Evolutionary conservation across 1,140 invertebrate species (phyloP), one percentile per base, ranked within the genome.

Genomic region (Xylocopa sonorina): DNA sequence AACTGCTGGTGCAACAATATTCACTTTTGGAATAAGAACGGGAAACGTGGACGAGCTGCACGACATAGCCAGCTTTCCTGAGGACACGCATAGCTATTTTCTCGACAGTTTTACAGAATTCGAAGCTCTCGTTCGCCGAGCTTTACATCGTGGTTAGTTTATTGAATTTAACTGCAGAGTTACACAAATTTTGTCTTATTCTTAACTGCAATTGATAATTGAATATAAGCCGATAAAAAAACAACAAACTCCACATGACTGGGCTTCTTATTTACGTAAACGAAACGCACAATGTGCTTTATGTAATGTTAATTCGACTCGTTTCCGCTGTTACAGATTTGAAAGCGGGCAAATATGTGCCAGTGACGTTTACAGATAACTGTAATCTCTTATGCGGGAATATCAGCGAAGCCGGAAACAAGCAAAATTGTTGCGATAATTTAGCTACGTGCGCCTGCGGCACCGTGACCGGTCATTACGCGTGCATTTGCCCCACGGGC

Each of bases 41-140:
- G 96, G 96, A 21, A 96, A 96, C 83, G 93, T 95, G 24, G 91
- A 93, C 63, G 95, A 96, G 87, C 89, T 96, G 27, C 93, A 94
- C 78, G 94, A 95, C 63, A 94, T 96, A 92, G 95, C 96, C 3
- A 95, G 95, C 0, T 91, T 93, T 48, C 95, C 95, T 3, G 94
- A 94, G 32, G 93, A 95, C 82, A 94, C 95, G 83, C 94, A 96
- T 81, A 95, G 95, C 72, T 96, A 95, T 84, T 93, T 96, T 14
- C 89, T 96, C 16, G 95, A 96, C 75, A 95, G 95, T 84, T 96
- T 96, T 90, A 92, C 94, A 55, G 95, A 96, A 88, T 96, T 96
- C 87, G 95, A 96, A 88, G 94, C 95, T 50, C 88, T 96, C 29
- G 96, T 95, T 3, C 90, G 95, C 72, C 91, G 95, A 82, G 96